Conservation (phyloP, 2,113 vertebrate genomes). For the Aptenodytes patagonicus region DNA sequence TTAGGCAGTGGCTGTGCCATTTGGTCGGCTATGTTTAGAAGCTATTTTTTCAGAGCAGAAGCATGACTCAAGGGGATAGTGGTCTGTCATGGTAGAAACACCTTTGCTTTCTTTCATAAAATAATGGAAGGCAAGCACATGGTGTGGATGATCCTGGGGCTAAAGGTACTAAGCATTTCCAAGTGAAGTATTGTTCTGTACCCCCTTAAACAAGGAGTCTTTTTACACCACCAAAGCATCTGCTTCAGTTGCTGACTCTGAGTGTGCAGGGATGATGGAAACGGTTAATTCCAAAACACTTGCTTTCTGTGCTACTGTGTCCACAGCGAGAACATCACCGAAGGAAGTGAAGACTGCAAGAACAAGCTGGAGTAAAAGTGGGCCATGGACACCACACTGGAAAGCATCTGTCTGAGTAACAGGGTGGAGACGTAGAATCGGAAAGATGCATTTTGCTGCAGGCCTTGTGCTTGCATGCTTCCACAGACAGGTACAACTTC, state of each 20-base stretch:
- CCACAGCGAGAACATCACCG: background rate
- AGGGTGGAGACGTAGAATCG: background rate
- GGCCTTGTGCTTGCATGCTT: background rate
- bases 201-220: background rate
- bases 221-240: background rate
- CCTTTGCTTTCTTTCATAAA: background rate
- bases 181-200: background rate
- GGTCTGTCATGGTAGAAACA: background rate
- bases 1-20: background rate
- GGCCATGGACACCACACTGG: background rate
- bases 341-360: background rate
- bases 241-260: background rate
- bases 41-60: background rate
- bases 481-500: background rate
- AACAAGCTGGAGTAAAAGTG: background rate
- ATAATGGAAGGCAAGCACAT: background rate
- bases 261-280: background rate
- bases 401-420: background rate
- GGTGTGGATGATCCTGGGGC: background rate
- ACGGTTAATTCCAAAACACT: background rate
- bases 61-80: background rate
- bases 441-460: background rate
- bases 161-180: background rate
- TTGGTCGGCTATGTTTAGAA: background rate
- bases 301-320: background rate